Percentiles rank a stretch among this genome's conserved stretches.
Evolutionary conservation across 37 sponge, comb jelly and placozoan genomes (phyloP).

Genomic region (Axinella damicornis): DNA sequence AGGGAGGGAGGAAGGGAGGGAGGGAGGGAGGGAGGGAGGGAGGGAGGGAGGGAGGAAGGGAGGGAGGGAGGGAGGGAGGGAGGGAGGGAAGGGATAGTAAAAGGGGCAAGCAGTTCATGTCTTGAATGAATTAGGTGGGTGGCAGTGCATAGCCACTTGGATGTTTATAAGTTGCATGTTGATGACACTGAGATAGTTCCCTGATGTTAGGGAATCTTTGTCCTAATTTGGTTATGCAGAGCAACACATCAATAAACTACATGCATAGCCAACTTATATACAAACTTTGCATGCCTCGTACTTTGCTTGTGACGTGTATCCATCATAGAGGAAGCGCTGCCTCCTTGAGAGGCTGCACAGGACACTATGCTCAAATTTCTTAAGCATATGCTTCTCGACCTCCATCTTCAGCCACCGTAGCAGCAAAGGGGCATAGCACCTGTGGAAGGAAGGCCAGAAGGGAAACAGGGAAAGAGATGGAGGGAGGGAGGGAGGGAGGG

Average conservation of each 20-base stretch:
- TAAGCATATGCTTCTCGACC: slow-evolving; percentile 98
- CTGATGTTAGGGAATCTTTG: slow-evolving; percentile 80
- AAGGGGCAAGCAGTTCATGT: no score
- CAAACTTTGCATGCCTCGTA: slow-evolving; percentile 18
- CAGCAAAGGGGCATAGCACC: slow-evolving; percentile 96
- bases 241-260: no score
- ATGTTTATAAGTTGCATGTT: slow-evolving; percentile 97
- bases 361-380: slow-evolving; percentile 94
- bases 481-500: neutral
- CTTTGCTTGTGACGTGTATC: slow-evolving; percentile 93
- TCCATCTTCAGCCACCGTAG: slow-evolving; percentile 94
- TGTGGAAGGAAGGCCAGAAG: slow-evolving; percentile 25
- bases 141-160: no score
- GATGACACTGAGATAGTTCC: slow-evolving; percentile 97
- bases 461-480: neutral
- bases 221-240: slow-evolving; percentile 36
- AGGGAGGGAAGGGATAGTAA: no score
- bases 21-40: no score
- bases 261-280: neutral
- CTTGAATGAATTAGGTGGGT: no score
- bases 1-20: no score
- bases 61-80: no score
- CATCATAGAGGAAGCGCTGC: slow-evolving; percentile 97
- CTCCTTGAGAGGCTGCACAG: slow-evolving; percentile 93
- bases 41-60: no score